Evolutionary conservation across 2,797 vertebrate genomes (phyloP).

Genomic region (Tapirus indicus): DNA sequence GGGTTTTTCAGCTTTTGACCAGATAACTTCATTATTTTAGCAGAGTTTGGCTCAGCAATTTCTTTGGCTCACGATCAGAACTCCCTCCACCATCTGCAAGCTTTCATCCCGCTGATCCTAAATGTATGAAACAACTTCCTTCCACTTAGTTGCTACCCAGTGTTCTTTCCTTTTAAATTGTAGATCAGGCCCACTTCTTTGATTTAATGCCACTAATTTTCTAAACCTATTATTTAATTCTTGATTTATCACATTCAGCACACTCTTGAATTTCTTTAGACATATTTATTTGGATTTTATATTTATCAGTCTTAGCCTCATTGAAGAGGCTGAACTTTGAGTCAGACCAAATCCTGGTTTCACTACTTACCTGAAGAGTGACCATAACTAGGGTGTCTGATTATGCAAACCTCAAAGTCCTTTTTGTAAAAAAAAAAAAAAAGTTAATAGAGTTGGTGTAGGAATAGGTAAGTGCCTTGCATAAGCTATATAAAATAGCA

Average conservation of each 20-base stretch:
- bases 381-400: neutral
- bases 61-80: neutral
- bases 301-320: slow-evolving; percentile 36
- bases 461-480: neutral
- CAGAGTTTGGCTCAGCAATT: neutral
- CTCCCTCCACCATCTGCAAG: slow-evolving; percentile 53
- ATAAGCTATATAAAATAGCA: neutral
- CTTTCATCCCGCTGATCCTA: slow-evolving; percentile 70
- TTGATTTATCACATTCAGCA: slow-evolving; percentile 60
- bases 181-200: slow-evolving; percentile 64
- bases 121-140: slow-evolving; percentile 77
- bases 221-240: slow-evolving; percentile 72
- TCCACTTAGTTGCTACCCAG: slow-evolving; percentile 69
- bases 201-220: slow-evolving; percentile 77
- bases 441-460: neutral
- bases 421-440: neutral
- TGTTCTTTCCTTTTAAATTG: slow-evolving; percentile 75
- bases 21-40: neutral
- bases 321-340: slow-evolving; percentile 21
- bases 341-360: neutral
- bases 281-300: slow-evolving; percentile 56
- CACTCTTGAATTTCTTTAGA: slow-evolving; percentile 20
- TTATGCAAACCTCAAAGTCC: neutral
- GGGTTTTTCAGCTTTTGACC: neutral
- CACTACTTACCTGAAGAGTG: neutral